phyloP scores from a whole-genome alignment of 2,797 vertebrate species.

The Pitangus sulphuratus region DNA sequence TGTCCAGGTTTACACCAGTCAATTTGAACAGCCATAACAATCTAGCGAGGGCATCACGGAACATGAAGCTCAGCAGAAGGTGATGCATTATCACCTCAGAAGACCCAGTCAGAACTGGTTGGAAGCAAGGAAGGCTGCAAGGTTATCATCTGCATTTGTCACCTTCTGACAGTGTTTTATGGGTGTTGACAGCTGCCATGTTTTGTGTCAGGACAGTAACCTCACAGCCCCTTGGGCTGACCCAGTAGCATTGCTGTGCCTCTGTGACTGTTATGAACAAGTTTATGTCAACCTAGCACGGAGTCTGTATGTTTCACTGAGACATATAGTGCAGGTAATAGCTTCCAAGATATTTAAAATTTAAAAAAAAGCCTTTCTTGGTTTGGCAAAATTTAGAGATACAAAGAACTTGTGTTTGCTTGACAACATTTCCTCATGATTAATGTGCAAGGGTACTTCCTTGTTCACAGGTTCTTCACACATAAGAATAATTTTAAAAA shows the following conservation, averaged over 20 bases:
- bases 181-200: neutral
- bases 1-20: neutral
- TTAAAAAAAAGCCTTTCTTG: neutral
- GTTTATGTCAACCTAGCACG: neutral
- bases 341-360: neutral
- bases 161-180: neutral
- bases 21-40: fast-evolving
- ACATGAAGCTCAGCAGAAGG: neutral
- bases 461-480: neutral
- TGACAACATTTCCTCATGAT: neutral
- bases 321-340: neutral
- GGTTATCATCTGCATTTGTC: neutral
- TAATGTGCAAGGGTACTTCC: neutral
- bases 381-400: neutral
- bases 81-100: neutral
- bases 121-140: neutral
- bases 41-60: neutral
- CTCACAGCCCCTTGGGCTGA: neutral
- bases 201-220: neutral
- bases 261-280: neutral
- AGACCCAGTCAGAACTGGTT: neutral
- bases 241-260: neutral
- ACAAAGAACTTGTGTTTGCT: neutral
- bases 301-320: neutral
- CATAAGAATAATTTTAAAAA: neutral